Evolutionary conservation across 2,888 invertebrate genomes (phyloP).

Genomic region (Exocentrus adspersus): DNA sequence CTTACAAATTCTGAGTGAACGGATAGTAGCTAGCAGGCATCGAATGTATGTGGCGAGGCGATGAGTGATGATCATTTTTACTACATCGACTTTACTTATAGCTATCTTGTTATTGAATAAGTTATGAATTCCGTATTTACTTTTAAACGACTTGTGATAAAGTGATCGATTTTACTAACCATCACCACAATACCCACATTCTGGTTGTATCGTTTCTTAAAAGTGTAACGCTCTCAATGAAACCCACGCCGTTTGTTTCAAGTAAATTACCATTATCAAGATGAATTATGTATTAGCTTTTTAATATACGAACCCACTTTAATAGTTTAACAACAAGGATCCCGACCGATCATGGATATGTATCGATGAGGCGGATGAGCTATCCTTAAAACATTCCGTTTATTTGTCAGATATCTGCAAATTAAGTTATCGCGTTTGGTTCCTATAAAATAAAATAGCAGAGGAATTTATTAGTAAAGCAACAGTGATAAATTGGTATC

Average conservation of each 20-base stretch:
- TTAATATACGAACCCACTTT: neutral
- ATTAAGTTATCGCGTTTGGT: too few relatives aligned
- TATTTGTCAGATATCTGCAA: conserved; percentile 25
- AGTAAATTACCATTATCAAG: conserved; percentile 3
- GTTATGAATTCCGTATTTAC: too few relatives aligned
- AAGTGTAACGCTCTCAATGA: neutral
- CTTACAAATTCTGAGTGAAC: too few relatives aligned
- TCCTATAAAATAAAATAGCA: too few relatives aligned
- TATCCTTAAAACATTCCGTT: conserved; percentile 6
- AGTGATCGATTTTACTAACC: neutral
- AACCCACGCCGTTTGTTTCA: conserved; percentile 7
- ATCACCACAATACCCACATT: neutral
- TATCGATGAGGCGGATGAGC: neutral
- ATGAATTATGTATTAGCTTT: conserved; percentile 13
- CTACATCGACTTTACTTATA: too few relatives aligned
- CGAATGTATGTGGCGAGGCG: too few relatives aligned
- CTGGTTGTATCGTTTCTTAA: neutral
- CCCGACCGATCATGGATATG: conserved; percentile 5
- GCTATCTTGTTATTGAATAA: too few relatives aligned
- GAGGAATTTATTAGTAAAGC: too few relatives aligned
- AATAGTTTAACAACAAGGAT: neutral
- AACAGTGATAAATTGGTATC: too few relatives aligned
- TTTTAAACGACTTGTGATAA: neutral
- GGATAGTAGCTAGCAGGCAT: too few relatives aligned
- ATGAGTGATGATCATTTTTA: too few relatives aligned